A percentile compares a stretch with the other conserved stretches of the same genome.
These are phyloP conservation scores for Chelmon rostratus DNA, from an alignment of 2,797 vertebrate genomes.

Conservation along the genomic window DNA sequence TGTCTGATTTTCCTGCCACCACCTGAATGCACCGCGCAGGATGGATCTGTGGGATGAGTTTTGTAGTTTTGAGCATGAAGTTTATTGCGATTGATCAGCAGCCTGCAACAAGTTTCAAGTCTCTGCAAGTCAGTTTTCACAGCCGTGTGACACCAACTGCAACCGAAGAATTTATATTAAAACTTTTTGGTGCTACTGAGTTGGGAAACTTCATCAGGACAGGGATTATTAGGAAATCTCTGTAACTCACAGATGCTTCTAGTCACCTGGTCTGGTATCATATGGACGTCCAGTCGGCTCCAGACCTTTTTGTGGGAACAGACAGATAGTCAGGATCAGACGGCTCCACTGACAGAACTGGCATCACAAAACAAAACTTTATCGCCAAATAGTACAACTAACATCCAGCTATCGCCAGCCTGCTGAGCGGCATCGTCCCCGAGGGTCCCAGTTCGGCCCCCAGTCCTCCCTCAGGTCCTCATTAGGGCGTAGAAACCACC, in stretches of 20 bases:
- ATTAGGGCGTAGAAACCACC: constrained; percentile 53
- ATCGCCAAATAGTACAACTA: constrained; percentile 7
- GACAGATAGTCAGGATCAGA: constrained; percentile 14
- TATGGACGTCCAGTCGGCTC: neutral
- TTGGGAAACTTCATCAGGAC: neutral
- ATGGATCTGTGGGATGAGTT: neutral
- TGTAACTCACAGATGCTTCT: neutral
- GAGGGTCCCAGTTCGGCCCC: neutral
- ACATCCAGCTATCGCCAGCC: neutral
- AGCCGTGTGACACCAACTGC: neutral
- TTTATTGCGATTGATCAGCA: neutral
- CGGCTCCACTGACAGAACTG: constrained; percentile 25
- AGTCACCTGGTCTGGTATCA: neutral
- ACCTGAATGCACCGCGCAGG: neutral
- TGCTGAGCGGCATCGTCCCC: neutral
- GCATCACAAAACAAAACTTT: neutral
- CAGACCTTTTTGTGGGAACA: neutral
- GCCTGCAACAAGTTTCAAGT: neutral
- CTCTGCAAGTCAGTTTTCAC: neutral
- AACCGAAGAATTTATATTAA: neutral
- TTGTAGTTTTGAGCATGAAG: neutral
- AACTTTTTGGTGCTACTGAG: neutral
- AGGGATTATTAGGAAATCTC: neutral
- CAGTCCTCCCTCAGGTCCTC: constrained; percentile 60
- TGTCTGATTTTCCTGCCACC: neutral